Base-by-base conservation (phyloP, 2,888 invertebrate genomes). In the Hypercompe scribonia region DNA sequence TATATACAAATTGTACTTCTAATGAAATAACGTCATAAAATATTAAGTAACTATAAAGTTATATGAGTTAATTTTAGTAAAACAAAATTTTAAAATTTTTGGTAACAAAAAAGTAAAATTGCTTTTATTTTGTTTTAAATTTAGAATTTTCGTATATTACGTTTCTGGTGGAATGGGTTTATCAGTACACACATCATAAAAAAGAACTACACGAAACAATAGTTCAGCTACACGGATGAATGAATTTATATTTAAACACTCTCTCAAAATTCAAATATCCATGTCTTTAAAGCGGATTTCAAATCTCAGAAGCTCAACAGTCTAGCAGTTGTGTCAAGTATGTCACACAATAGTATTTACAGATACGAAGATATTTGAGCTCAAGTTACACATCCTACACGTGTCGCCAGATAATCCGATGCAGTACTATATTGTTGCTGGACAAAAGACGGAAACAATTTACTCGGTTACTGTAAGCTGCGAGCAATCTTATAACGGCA, bases 401-500 rank as follows among this genome's bases (percentile, higher is more conserved):
- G 70, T 70, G 70, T 73, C 65, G 58, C 3, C 34, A 36, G 69
- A 70, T 73, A 70, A 73, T 73, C 70, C 70, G 61, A 31, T 36
- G 36, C 66, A 70, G 64, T 63, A 31, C 61, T 73, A 70, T 66
- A 73, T 70, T 70, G 70, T 73, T 36, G 66, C 46, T 36, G 66
- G 73, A 73, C 73, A 73, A 73, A 63, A 73, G 70, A 28, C 28
- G 50, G 73, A 73, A 73, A 73, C 73, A 73, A 70, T 73, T 46
- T 63, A 73, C 70, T 63, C 46, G n/a, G 61, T 61, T 70, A 63
- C 65, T 63, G 70, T 46, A 18, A 24, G 75, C 72, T 72, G 72
- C 54, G 28, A 68, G 31, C 58, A 70, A 65, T 73, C 66, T 70
- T 72, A 33, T 68, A 68, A 61, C 18, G 24, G 63, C 3, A 50